Conservation (phyloP, 2,888 invertebrate species). For the Cosmopolites sordidus region DNA sequence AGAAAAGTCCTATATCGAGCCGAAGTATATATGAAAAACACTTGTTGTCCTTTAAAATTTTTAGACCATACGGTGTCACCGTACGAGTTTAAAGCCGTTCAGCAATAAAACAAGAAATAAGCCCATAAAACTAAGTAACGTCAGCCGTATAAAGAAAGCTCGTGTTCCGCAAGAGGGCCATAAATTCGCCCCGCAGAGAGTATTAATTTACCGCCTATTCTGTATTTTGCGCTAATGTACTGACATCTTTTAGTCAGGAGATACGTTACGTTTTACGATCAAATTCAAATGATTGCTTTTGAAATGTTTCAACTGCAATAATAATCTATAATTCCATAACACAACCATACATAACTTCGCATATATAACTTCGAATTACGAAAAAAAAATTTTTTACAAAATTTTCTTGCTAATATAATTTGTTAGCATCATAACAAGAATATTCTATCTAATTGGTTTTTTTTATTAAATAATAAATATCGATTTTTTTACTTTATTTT, state of each 20-base stretch:
- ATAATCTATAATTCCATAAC: too few species aligned
- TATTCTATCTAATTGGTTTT: too few species aligned
- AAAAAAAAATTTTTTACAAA: too few species aligned
- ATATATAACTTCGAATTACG: too few species aligned
- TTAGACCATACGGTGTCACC: background rate
- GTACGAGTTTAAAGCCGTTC: background rate
- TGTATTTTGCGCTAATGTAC: slow-evolving; percentile 6
- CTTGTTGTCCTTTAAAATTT: slow-evolving; percentile 1
- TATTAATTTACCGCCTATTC: slow-evolving; percentile 9
- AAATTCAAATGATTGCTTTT: too few species aligned
- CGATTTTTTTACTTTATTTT: too few species aligned
- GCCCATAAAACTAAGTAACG: slow-evolving; percentile 2
- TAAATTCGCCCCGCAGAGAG: slow-evolving; percentile 1
- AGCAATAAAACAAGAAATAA: background rate
- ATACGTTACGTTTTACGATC: background rate
- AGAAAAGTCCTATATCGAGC: too few species aligned
- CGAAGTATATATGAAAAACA: background rate
- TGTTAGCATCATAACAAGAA: too few species aligned
- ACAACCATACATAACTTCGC: too few species aligned
- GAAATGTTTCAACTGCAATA: too few species aligned
- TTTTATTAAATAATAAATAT: too few species aligned
- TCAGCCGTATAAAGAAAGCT: slow-evolving; percentile 1
- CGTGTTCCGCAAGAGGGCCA: background rate
- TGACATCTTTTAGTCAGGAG: slow-evolving; percentile 4
- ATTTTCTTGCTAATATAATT: too few species aligned